A percentile compares a stretch with the other conserved stretches of the same genome.
Conservation (phyloP, 2,888 invertebrate genomes). For the Trichopoda pennipes region DNA sequence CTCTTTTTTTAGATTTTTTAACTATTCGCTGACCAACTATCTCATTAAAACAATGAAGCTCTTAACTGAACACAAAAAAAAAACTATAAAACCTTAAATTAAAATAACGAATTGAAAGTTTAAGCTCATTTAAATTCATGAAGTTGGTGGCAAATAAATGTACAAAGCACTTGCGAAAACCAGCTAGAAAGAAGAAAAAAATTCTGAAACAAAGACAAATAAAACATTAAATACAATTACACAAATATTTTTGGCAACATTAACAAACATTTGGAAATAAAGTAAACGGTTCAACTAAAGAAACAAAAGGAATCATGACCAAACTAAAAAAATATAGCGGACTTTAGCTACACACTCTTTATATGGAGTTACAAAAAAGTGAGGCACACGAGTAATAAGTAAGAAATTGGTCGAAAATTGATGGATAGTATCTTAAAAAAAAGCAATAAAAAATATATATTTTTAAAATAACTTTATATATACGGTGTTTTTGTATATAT, state of each 20-base stretch:
- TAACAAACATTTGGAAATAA: slow-evolving; percentile 61
- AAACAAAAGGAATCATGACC: slow-evolving; percentile 32
- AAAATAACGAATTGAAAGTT: slow-evolving; percentile 59
- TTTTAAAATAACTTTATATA: no score
- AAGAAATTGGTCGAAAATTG: slow-evolving; percentile 9
- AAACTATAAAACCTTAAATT: slow-evolving; percentile 36
- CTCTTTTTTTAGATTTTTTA: background rate
- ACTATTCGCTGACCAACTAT: slow-evolving; percentile 33
- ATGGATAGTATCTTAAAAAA: background rate
- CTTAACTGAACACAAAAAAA: slow-evolving; percentile 39
- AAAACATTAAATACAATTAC: slow-evolving; percentile 64
- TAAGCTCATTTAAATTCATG: slow-evolving; percentile 72
- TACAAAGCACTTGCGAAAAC: slow-evolving; percentile 35
- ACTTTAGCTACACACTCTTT: slow-evolving; percentile 26
- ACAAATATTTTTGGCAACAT: slow-evolving; percentile 69
- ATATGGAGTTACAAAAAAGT: slow-evolving; percentile 14
- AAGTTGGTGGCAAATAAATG: slow-evolving; percentile 61
- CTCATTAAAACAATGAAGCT: slow-evolving; percentile 54
- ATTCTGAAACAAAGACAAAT: slow-evolving; percentile 41
- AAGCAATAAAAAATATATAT: no score
- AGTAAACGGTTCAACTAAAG: slow-evolving; percentile 45
- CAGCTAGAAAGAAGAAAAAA: background rate
- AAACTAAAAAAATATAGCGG: slow-evolving; percentile 6
- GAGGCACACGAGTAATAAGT: background rate
- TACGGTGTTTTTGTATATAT: no score